These are phyloP conservation scores for Brachylomia viminalis DNA, from an alignment of 2,888 invertebrate species.

Conservation along the genomic window DNA sequence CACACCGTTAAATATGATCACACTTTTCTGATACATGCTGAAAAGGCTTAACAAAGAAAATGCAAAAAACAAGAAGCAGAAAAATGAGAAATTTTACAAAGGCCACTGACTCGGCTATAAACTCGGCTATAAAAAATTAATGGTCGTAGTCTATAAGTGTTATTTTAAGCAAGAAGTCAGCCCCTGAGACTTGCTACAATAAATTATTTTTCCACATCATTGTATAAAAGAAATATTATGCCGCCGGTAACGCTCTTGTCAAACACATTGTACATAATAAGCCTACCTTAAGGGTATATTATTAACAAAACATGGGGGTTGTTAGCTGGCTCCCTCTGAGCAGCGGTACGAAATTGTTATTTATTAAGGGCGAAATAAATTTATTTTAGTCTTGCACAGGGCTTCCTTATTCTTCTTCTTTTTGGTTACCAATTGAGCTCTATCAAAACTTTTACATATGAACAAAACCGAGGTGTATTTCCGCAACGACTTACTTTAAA, in stretches of 20 bases:
- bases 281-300: constrained; percentile 16
- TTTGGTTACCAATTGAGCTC: neutral
- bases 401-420: neutral
- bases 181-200: neutral
- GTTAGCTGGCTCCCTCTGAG: constrained; percentile 6
- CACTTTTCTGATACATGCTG: neutral
- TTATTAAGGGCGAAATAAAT: constrained; percentile 7
- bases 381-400: neutral
- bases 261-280: neutral
- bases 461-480: neutral
- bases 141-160: neutral
- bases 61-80: neutral
- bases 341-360: constrained; percentile 34
- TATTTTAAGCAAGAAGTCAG: neutral
- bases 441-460: too few species aligned
- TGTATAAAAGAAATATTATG: neutral
- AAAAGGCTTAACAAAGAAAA: too few species aligned
- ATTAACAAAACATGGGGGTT: constrained; percentile 30
- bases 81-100: neutral
- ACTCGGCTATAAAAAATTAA: neutral
- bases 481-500: neutral
- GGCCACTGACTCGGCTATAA: neutral
- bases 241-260: neutral
- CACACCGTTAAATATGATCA: neutral
- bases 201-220: too few species aligned